phyloP scores from a whole-genome alignment of 2,113 vertebrate species.

The Oncorhynchus kisutch region DNA sequence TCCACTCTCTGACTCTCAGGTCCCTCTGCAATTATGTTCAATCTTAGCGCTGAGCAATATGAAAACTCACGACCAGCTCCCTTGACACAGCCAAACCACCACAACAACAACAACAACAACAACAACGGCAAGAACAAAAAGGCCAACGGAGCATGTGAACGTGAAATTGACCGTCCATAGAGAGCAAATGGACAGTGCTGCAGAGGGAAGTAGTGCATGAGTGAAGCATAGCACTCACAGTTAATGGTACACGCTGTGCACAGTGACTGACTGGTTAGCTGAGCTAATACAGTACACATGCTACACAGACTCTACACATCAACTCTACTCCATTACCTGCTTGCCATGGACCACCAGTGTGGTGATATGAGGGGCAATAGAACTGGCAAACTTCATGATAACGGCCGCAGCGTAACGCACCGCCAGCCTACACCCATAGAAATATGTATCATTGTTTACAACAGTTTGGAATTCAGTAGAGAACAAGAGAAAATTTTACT shows the following conservation, averaged over 20 bases:
- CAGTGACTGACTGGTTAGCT: background rate
- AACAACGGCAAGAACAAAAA: too few species aligned
- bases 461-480: slow-evolving; percentile 1
- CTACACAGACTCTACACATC: slow-evolving; percentile 41
- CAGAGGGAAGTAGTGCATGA: slow-evolving; percentile 21
- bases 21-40: too few species aligned
- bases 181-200: background rate
- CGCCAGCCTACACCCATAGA: slow-evolving; percentile 80
- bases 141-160: too few species aligned
- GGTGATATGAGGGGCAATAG: slow-evolving; percentile 95
- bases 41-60: too few species aligned
- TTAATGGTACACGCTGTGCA: slow-evolving; percentile 20
- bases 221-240: slow-evolving; percentile 31
- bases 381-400: slow-evolving; percentile 90
- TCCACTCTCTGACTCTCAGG: too few species aligned
- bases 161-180: too few species aligned
- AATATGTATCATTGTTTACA: slow-evolving; percentile 1
- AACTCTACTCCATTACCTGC: slow-evolving; percentile 83
- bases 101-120: too few species aligned
- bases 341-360: slow-evolving; percentile 96
- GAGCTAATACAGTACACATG: background rate
- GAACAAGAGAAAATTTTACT: background rate
- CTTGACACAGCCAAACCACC: too few species aligned
- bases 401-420: slow-evolving; percentile 88
- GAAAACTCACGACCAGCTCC: too few species aligned